phyloP scores from a whole-genome alignment of 2,888 invertebrate genomes.

The Hirtodrosophila duncani region DNA sequence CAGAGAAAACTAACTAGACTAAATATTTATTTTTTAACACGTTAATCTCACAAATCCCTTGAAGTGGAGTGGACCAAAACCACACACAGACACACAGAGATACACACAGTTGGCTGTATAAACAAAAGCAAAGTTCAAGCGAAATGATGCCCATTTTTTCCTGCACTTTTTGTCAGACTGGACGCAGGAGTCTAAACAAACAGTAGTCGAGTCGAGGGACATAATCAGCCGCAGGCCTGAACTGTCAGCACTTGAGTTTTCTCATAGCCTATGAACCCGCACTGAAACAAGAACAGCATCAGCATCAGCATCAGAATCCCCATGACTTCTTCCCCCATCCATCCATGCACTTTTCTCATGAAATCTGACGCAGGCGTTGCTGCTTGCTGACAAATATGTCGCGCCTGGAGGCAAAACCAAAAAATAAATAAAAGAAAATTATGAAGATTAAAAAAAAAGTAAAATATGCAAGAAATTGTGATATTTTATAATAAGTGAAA shows the following conservation, averaged over 20 bases:
- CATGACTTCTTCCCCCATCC: conserved; percentile 2
- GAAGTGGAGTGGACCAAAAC: conserved; percentile 47
- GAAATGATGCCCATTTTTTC: conserved; percentile 33
- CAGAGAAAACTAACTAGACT: conserved; percentile 68
- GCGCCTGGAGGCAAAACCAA: conserved; percentile 41
- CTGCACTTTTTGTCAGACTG: conserved; percentile 39
- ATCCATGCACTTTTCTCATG: conserved; percentile 45
- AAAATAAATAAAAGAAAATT: neutral
- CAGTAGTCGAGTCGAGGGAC: conserved; percentile 45
- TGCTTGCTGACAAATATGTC: conserved; percentile 58
- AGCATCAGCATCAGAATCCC: conserved; percentile 3
- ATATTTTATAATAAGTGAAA: neutral
- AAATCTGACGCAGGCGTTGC: conserved; percentile 52
- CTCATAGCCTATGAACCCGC: conserved; percentile 16
- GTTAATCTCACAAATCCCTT: conserved; percentile 68
- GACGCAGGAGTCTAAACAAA: conserved; percentile 69
- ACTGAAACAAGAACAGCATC: conserved; percentile 3
- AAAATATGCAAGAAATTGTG: neutral
- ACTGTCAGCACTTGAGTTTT: conserved; percentile 61
- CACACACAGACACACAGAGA: conserved; percentile 33
- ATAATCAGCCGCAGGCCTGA: conserved; percentile 61
- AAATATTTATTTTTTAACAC: conserved; percentile 74
- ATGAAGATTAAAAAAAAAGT: conserved; percentile 1
- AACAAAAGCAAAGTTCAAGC: conserved; percentile 37
- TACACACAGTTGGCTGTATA: conserved; percentile 62